Percentiles rank a stretch among this genome's conserved stretches.
Evolutionary conservation across 2,888 invertebrate genomes (phyloP).

Genomic region (Cerceris ruficornis): DNA sequence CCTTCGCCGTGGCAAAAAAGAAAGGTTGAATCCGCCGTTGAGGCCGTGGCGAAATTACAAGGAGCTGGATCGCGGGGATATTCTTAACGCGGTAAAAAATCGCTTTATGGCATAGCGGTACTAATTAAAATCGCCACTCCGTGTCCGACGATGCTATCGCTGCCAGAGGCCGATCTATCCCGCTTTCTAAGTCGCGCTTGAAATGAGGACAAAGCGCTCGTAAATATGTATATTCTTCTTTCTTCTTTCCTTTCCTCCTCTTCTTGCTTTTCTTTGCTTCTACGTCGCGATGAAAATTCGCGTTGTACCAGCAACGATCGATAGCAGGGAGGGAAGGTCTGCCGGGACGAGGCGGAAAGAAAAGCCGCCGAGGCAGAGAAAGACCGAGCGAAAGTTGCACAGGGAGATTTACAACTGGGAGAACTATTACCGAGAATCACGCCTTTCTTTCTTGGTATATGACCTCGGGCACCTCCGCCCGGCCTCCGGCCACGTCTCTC

Average conservation of each 20-base stretch:
- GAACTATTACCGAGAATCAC: conserved; percentile 31
- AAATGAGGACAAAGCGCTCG: conserved; percentile 9
- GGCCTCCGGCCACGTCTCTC: background rate
- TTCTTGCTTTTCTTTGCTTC: too few relatives aligned
- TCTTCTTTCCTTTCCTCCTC: too few relatives aligned
- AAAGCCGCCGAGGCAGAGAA: conserved; percentile 16
- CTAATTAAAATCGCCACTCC: conserved; percentile 37
- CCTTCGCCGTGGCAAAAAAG: too few relatives aligned
- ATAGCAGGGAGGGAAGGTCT: background rate
- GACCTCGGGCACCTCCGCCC: conserved; percentile 11
- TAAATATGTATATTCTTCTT: too few relatives aligned
- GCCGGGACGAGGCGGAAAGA: background rate
- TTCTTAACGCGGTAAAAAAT: background rate
- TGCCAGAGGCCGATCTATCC: conserved; percentile 11
- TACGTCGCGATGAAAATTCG: background rate
- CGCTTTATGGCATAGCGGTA: conserved; percentile 19
- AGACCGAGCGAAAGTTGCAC: conserved; percentile 33
- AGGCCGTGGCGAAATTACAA: too few relatives aligned
- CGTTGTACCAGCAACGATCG: background rate
- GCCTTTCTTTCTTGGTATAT: conserved; percentile 38
- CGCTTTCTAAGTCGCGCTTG: conserved; percentile 22
- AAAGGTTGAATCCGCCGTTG: too few relatives aligned
- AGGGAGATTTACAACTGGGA: conserved; percentile 20
- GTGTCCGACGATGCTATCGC: conserved; percentile 23
- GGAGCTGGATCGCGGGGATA: too few relatives aligned